phyloP scores from a whole-genome alignment of 2,113 vertebrate genomes.

The Xyrauchen texanus region DNA sequence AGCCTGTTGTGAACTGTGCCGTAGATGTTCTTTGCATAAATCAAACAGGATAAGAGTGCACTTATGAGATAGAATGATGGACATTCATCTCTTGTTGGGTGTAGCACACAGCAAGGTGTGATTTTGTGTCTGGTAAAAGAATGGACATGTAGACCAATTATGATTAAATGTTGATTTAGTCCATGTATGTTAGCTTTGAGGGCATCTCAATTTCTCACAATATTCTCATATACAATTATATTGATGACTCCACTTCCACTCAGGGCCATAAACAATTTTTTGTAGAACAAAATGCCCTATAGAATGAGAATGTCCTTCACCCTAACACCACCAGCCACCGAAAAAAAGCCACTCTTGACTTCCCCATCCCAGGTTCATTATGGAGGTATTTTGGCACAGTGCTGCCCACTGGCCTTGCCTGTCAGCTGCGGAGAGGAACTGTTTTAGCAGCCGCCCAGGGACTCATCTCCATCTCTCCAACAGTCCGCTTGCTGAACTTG shows the following conservation, averaged over 20 bases:
- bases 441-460: conserved; percentile 25
- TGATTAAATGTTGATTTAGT: too few species aligned
- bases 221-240: too few species aligned
- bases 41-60: not conserved
- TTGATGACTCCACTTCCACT: too few species aligned
- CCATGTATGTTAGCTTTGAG: too few species aligned
- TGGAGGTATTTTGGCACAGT: conserved; percentile 28
- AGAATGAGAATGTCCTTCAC: too few species aligned
- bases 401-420: conserved; percentile 42
- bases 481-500: not conserved
- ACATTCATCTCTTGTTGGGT: not conserved
- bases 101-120: too few species aligned
- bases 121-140: too few species aligned
- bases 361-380: conserved; percentile 30
- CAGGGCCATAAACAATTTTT: too few species aligned
- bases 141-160: too few species aligned
- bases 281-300: too few species aligned
- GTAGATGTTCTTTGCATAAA: conserved; percentile 2
- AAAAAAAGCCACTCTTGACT: not conserved
- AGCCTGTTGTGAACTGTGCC: not conserved
- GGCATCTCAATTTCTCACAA: too few species aligned
- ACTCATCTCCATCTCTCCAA: conserved; percentile 11
- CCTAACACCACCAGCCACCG: too few species aligned
- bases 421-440: conserved; percentile 30
- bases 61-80: not conserved